Evolutionary conservation across 2,888 invertebrate species (phyloP).

Genomic region (Caenorhabditis angaria): DNA sequence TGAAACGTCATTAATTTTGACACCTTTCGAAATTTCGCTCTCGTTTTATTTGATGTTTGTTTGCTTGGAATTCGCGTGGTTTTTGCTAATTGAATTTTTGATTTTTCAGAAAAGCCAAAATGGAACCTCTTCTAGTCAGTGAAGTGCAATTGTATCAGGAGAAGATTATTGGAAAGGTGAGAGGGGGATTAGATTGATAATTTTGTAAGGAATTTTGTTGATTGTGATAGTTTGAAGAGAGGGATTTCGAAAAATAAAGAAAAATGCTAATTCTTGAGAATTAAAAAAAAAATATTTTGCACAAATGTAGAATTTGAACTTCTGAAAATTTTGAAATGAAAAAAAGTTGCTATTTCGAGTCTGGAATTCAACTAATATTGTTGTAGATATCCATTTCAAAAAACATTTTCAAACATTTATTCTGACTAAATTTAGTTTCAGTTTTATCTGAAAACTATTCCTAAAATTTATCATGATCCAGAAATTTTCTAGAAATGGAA

Average conservation of each 20-base stretch:
- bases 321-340: too few relatives aligned
- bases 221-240: not conserved
- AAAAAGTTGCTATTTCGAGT: too few relatives aligned
- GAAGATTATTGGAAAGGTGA: conserved; percentile 37
- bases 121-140: conserved; percentile 33
- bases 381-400: too few relatives aligned
- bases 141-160: conserved; percentile 39
- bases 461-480: too few relatives aligned
- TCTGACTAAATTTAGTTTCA: too few relatives aligned
- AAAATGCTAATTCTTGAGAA: too few relatives aligned
- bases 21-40: not conserved
- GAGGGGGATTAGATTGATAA: too few relatives aligned
- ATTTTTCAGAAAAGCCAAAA: conserved; percentile 8
- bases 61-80: not conserved
- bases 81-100: not conserved
- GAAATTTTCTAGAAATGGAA: conserved; percentile 38
- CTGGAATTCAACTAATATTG: too few relatives aligned
- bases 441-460: not conserved
- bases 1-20: conserved; percentile 1
- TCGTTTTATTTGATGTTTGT: not conserved
- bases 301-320: too few relatives aligned
- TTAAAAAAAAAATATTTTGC: too few relatives aligned
- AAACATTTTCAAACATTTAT: too few relatives aligned
- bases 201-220: too few relatives aligned
- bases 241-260: not conserved